Evolutionary conservation across 2,797 vertebrate species (phyloP).

Genomic region (Micropoecilia bifurca): DNA sequence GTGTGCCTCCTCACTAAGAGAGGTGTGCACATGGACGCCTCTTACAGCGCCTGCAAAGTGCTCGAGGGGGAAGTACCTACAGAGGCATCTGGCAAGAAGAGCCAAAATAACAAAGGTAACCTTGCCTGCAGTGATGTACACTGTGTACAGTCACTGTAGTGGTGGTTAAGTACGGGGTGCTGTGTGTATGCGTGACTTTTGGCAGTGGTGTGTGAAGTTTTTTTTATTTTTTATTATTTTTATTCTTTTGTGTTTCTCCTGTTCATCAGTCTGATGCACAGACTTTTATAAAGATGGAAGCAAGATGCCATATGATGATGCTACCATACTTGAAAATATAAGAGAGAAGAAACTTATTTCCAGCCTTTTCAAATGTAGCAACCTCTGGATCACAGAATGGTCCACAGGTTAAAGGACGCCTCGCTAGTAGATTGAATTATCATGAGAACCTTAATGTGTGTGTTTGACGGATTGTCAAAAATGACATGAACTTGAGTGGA

Average conservation of each 20-base stretch:
- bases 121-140: constrained; percentile 78
- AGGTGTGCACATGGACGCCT: constrained; percentile 23
- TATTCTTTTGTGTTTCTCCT: constrained; percentile 11
- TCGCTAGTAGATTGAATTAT: not conserved
- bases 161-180: constrained; percentile 29
- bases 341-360: not conserved
- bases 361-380: not conserved
- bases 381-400: not conserved
- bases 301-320: not conserved
- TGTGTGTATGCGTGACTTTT: constrained; percentile 29
- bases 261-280: constrained; percentile 36
- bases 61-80: constrained; percentile 71
- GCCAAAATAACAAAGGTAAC: constrained; percentile 84
- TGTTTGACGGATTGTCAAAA: not conserved
- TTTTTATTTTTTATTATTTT: not conserved
- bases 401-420: not conserved
- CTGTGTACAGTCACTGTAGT: constrained; percentile 43
- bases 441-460: not conserved
- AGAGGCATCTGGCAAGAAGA: constrained; percentile 79
- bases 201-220: not conserved
- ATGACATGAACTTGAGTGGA: constrained; percentile 4
- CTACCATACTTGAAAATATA: not conserved
- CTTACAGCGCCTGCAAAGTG: constrained; percentile 54
- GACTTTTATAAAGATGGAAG: constrained; percentile 23
- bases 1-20: constrained; percentile 29